Evolutionary conservation across 1,140 invertebrate species (phyloP).

Genomic region (Lasioglossum albipes): DNA sequence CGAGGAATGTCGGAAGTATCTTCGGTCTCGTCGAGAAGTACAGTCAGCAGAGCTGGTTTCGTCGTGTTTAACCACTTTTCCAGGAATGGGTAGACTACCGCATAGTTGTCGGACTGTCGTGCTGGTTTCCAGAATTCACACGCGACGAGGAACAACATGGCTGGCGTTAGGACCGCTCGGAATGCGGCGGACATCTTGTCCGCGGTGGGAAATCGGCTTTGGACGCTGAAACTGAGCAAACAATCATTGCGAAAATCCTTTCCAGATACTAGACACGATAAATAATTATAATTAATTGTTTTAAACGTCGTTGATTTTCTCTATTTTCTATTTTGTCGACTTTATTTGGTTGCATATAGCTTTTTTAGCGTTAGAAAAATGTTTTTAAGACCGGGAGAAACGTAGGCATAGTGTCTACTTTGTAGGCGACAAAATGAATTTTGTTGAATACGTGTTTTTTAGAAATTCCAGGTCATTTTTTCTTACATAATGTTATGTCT

Average conservation of each 20-base stretch:
- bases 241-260: no score
- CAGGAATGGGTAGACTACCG: not conserved
- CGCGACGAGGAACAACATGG: not conserved
- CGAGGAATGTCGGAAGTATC: not conserved
- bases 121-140: not conserved
- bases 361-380: no score
- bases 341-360: no score
- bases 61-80: constrained; percentile 7
- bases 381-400: no score
- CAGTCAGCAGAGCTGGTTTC: constrained; percentile 14
- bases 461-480: no score
- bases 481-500: no score
- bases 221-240: not conserved
- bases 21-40: constrained; percentile 12
- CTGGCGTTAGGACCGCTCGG: not conserved
- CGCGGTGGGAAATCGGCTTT: not conserved
- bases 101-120: not conserved
- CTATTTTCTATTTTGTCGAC: no score
- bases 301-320: no score
- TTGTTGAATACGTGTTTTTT: no score
- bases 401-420: no score
- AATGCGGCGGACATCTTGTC: not conserved
- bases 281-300: not conserved
- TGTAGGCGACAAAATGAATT: no score
- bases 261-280: not conserved